Evolutionary conservation across 2,113 vertebrate genomes (phyloP).

Genomic region (Burhinus oedicnemus): DNA sequence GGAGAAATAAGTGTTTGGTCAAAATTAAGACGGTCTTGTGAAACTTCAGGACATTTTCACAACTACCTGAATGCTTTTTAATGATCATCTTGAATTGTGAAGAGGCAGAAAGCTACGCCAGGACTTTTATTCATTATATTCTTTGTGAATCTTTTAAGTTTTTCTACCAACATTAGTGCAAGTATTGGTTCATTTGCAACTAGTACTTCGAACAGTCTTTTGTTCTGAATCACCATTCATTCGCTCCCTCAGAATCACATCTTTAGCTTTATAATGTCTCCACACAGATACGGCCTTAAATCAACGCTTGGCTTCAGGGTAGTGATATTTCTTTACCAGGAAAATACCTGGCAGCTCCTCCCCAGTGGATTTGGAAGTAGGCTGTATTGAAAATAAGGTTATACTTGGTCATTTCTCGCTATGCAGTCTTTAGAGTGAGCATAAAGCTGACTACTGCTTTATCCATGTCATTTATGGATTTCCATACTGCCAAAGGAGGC

Average conservation of each 20-base stretch:
- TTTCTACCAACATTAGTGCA: background rate
- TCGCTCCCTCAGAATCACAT: background rate
- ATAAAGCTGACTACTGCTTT: background rate
- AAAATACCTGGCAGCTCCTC: constrained; percentile 13
- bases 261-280: constrained; percentile 10
- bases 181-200: background rate
- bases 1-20: background rate
- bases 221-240: background rate
- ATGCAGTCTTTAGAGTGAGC: background rate
- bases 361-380: background rate
- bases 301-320: background rate
- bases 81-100: background rate
- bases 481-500: background rate
- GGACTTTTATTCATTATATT: background rate
- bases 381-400: background rate
- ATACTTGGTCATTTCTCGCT: background rate
- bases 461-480: background rate
- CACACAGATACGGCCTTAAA: background rate
- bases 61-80: background rate
- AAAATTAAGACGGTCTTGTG: background rate
- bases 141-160: background rate
- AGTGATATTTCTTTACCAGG: constrained; percentile 26
- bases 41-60: background rate
- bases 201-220: background rate
- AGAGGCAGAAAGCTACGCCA: background rate